phyloP scores from a whole-genome alignment of 2,113 vertebrate genomes.

The Reinhardtius hippoglossoides region DNA sequence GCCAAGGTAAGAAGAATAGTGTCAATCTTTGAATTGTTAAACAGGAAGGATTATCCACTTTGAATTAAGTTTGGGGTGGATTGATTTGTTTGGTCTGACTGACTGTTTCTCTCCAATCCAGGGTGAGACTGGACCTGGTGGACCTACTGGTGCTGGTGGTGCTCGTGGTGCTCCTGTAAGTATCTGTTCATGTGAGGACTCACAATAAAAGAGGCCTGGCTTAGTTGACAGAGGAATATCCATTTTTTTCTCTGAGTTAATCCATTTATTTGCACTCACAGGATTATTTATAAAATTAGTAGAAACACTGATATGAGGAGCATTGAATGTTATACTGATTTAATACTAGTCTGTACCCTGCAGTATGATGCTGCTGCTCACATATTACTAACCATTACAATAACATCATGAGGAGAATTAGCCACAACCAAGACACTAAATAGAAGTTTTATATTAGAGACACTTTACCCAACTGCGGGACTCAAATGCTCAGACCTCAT shows the following conservation, averaged over 20 bases:
- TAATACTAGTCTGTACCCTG: too few species aligned
- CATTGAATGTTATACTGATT: not conserved
- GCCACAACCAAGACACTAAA: too few species aligned
- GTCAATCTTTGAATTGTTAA: not conserved
- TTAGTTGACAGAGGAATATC: not conserved
- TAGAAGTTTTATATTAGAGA: too few species aligned
- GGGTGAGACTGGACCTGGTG: conserved; percentile 92
- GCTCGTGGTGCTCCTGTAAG: conserved; percentile 94
- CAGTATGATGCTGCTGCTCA: too few species aligned
- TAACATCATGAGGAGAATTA: too few species aligned
- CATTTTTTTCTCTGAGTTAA: too few species aligned
- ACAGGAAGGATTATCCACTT: not conserved
- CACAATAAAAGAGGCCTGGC: not conserved
- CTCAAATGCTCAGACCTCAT: too few species aligned
- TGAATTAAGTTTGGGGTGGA: not conserved
- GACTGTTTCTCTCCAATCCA: conserved; percentile 62
- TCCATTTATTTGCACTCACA: too few species aligned
- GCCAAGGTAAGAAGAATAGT: conserved; percentile 87
- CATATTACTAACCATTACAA: too few species aligned
- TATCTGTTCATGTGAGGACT: conserved; percentile 8
- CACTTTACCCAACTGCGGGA: too few species aligned
- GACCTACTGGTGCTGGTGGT: conserved; percentile 87
- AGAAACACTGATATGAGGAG: not conserved
- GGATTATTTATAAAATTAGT: too few species aligned
- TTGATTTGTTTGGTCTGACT: conserved; percentile 2